phyloP scores from a whole-genome alignment of 2,113 vertebrate genomes.

The Python bivittatus region DNA sequence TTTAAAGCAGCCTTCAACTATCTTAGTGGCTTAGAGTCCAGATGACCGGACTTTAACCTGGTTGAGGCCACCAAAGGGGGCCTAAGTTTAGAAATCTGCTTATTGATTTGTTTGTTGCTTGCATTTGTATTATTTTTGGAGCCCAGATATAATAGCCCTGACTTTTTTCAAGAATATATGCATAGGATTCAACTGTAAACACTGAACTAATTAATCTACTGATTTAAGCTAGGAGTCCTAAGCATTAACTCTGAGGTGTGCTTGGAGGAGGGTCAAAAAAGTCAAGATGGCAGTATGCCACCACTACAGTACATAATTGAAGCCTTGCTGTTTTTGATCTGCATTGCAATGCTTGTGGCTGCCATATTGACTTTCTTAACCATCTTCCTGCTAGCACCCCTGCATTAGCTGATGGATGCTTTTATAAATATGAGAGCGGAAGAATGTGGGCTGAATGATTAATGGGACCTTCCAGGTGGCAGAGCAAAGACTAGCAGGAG shows the following conservation, averaged over 20 bases:
- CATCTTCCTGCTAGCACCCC: background rate
- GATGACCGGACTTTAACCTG: background rate
- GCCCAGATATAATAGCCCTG: background rate
- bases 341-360: background rate
- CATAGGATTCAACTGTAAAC: background rate
- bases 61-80: background rate
- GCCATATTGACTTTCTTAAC: background rate
- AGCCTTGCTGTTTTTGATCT: background rate
- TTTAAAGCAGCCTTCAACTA: background rate
- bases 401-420: no score
- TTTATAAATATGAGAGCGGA: background rate
- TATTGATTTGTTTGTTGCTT: background rate
- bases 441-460: background rate
- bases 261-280: background rate
- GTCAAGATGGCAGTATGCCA: background rate
- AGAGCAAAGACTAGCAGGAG: background rate
- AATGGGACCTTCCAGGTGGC: background rate
- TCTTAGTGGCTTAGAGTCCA: background rate
- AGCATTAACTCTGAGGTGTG: no score
- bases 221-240: background rate
- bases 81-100: background rate
- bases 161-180: background rate
- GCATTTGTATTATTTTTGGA: background rate
- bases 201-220: background rate
- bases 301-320: background rate